Base-by-base conservation (phyloP, 2,797 vertebrate species). In the Xiphorhynchus erythropygius region DNA sequence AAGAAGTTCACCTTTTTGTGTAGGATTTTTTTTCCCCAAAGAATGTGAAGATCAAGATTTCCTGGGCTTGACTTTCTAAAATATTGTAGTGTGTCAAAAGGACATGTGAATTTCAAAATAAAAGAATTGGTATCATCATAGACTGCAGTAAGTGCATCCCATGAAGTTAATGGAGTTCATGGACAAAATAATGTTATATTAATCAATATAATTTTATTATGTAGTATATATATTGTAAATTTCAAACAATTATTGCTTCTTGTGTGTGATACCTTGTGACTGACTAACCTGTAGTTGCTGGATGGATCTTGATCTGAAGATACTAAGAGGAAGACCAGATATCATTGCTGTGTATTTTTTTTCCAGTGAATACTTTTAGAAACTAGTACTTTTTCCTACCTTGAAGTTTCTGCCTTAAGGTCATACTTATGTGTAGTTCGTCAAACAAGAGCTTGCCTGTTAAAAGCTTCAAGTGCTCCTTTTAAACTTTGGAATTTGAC, bases 21-120 rank as follows among this genome's bases (percentile, higher is more conserved):
- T n/a, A 53, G 62, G 44, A 73, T 35, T 13, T 53, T 39, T 90
- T 53, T 89, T 79, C 39, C 4, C 5, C 2, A 0, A 15, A 37
- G 47, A 69, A 11, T 8, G 30, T 55, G 60, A 89, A 63, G 33
- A 67, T 59, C 0, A 1, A 62, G 23, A 50, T 79, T 86, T 81
- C 67, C 30, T 41, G 18, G 19, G 10, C 23, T 84, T 92, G 56
- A 28, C 77, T 90, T 93, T 84, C 73, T 90, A 10, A 78, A 88
- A 57, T 33, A 62, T 76, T 90, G 90, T 83, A 78, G 15, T 85
- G 21, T 30, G 63, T 88, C 50, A 73, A 56, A 67, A 87, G 77
- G 52, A 77, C 19, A 79, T 60, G 27, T 57, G 68, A 71, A 77
- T 82, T 82, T 92, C n/a, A 92, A 93, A 94, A 77, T 71, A 85